Conservation (phyloP, 2,797 vertebrate genomes). For the Psittacula echo region DNA sequence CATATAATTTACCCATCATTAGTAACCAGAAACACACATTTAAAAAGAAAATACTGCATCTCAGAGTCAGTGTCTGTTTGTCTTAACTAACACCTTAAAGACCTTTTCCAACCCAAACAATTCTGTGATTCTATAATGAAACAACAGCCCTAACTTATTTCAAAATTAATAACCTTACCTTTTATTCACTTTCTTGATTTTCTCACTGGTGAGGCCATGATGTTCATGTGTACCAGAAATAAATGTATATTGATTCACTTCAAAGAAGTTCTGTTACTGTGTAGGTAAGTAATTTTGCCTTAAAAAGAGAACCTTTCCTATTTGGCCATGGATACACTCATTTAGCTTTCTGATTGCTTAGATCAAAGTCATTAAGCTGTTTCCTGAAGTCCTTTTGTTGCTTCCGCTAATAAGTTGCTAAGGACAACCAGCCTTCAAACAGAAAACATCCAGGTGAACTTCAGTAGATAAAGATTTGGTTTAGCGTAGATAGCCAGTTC, state of each 20-base stretch:
- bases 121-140: neutral
- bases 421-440: neutral
- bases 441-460: neutral
- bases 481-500: neutral
- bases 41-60: neutral
- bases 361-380: neutral
- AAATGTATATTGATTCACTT: neutral
- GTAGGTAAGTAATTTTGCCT: neutral
- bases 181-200: neutral
- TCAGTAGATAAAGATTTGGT: neutral
- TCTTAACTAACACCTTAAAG: neutral
- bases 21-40: neutral
- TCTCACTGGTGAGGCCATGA: neutral
- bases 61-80: neutral
- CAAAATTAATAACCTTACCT: neutral
- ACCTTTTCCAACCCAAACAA: neutral
- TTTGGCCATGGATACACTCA: neutral
- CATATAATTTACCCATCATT: neutral
- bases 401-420: neutral
- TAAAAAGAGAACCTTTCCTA: neutral
- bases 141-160: neutral
- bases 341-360: slow-evolving; percentile 11
- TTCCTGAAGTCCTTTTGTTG: neutral
- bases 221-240: neutral
- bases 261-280: neutral